Evolutionary conservation across 1,140 invertebrate genomes (phyloP), one percentile per base, ranked within the genome.

Genomic region (Nephila pilipes): DNA sequence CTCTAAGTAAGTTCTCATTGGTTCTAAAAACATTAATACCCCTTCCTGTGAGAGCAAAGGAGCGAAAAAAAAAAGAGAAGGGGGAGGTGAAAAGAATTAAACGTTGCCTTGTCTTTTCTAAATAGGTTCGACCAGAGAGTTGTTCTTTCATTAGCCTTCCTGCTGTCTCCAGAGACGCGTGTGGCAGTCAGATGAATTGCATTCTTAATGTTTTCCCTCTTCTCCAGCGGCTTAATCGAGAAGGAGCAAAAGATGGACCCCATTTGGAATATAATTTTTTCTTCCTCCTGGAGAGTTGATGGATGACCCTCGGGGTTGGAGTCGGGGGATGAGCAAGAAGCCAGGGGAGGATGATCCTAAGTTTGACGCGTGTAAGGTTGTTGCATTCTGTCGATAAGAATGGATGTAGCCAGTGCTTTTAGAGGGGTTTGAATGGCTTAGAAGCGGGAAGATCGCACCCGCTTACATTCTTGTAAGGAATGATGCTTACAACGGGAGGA

Each of bases 21-120:
- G 90, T 80, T 85, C 54, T 57, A 25, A 54, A 58, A 57, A 36
- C 79, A 91, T 91, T 91, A 91, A 91, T 91, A 85, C 81, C 80
- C 63, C 60, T 91, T 85, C 46, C 46, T 46, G 58, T 0, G 20
- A 29, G 69, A 22, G 65, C 14, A 79, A 29, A n/a, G n/a, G 20
- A 36, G 46, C 8, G 0, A 20, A n/a, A 22, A 20, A 87, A 87
- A 87, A 65, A 46, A 32, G 16, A 87, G 16, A 32, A 8, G 25
- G 69, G 54, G 38, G 54, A 38, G 58, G 55, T 12, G 10, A n/a
- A 58, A 20, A 29, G 29, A 22, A 54, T 58, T 75, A 58, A 81
- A 81, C 54, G 60, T 65, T n/a, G 10, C 60, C 29, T 20, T n/a
- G 75, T 25, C 29, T 75, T 75, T 75, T 75, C 69, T 75, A 75